Evolutionary conservation across 1,140 invertebrate genomes (phyloP).

Genomic region (Berghia stephanieae): DNA sequence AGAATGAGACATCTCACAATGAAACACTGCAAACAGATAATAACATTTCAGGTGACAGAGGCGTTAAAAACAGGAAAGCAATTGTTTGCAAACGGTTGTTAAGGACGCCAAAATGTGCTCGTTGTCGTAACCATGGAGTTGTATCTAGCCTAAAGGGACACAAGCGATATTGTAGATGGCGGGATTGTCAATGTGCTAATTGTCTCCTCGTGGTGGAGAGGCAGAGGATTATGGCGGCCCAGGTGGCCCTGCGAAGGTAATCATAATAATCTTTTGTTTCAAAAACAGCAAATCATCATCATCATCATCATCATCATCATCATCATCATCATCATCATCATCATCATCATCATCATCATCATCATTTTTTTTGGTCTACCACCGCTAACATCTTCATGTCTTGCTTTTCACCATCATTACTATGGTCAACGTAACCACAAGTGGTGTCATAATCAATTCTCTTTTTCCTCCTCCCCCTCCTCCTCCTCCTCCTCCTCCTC

Average conservation of each 20-base stretch:
- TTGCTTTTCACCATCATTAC: neutral
- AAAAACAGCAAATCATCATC: neutral
- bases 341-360: neutral
- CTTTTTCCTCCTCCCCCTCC: neutral
- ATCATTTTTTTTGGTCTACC: neutral
- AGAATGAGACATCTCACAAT: too few species aligned
- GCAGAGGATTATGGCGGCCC: constrained; percentile 96
- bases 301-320: constrained; percentile 5
- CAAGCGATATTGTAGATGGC: constrained; percentile 78
- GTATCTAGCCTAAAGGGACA: constrained; percentile 93
- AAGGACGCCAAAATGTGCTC: constrained; percentile 92
- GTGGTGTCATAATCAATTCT: neutral
- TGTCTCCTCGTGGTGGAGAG: constrained; percentile 95
- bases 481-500: neutral
- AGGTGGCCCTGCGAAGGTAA: constrained; percentile 73
- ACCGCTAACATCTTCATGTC: neutral
- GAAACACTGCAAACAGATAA: neutral
- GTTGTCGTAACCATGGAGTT: constrained; percentile 94
- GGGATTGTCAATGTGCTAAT: constrained; percentile 89
- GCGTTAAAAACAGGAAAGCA: neutral
- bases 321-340: neutral
- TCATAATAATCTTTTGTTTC: neutral
- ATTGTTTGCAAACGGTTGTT: constrained; percentile 40
- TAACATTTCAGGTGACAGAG: neutral
- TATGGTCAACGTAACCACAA: constrained; percentile 4